Evolutionary conservation across 2,888 invertebrate genomes (phyloP).

Genomic region (Drosophila greeni): DNA sequence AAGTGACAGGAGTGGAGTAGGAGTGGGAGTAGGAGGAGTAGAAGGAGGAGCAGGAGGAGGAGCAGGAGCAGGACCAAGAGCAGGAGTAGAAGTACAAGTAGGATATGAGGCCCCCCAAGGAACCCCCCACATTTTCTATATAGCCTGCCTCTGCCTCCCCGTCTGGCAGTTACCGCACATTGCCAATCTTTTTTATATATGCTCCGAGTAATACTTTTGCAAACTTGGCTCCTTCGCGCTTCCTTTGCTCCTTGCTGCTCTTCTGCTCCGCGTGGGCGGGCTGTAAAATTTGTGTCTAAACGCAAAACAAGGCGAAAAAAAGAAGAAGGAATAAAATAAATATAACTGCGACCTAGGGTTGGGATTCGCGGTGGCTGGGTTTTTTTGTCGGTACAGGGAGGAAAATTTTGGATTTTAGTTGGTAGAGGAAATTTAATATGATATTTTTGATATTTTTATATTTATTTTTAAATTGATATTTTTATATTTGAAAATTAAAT

Average conservation of each 20-base stretch:
- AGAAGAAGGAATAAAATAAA: slow-evolving; percentile 35
- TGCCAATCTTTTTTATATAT: slow-evolving; percentile 63
- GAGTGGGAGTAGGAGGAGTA: background rate
- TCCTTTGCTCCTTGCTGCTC: background rate
- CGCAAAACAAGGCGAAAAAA: slow-evolving; percentile 56
- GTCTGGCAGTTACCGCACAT: slow-evolving; percentile 47
- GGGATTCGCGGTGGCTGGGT: background rate
- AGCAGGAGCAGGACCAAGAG: background rate
- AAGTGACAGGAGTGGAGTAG: slow-evolving; percentile 11
- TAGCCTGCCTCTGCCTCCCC: slow-evolving; percentile 7
- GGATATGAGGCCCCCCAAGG: background rate
- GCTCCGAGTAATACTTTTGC: slow-evolving; percentile 62
- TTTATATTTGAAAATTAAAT: no score
- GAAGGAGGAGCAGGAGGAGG: background rate
- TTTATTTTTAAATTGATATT: no score
- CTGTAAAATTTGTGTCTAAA: slow-evolving; percentile 73
- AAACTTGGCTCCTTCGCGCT: slow-evolving; percentile 42
- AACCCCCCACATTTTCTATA: background rate
- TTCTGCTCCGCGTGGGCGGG: slow-evolving; percentile 42
- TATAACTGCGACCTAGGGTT: slow-evolving; percentile 18
- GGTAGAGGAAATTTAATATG: no score
- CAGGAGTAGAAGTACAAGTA: background rate
- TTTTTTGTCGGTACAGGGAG: background rate
- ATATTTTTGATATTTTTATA: no score
- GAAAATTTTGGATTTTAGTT: background rate